Conservation (phyloP, 2,113 vertebrate genomes). For the Rana temporaria region DNA sequence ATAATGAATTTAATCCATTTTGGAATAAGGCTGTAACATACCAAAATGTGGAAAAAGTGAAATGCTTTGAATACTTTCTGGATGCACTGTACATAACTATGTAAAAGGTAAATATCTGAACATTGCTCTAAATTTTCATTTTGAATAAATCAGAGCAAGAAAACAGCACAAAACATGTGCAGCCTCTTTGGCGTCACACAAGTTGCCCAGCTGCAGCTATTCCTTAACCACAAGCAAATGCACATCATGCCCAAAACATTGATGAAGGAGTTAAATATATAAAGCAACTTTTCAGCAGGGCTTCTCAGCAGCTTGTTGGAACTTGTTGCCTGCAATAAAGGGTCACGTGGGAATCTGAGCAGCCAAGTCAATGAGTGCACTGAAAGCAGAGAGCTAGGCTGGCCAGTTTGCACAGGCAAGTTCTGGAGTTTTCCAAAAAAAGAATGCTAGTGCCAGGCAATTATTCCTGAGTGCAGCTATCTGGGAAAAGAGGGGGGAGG, state of each 20-base stretch:
- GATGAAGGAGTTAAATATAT: slow-evolving; percentile 17
- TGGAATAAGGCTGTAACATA: no score
- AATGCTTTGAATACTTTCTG: no score
- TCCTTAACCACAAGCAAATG: neutral
- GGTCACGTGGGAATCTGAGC: slow-evolving; percentile 26
- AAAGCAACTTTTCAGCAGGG: slow-evolving; percentile 26
- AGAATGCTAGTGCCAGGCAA: slow-evolving; percentile 10
- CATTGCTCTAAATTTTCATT: no score
- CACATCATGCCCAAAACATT: neutral
- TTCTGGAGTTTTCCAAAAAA: slow-evolving; percentile 36
- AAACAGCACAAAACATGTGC: no score
- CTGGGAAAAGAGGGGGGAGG: neutral
- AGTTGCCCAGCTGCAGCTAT: no score
- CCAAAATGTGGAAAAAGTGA: no score
- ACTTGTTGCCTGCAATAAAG: slow-evolving; percentile 44
- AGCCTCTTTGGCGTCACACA: no score
- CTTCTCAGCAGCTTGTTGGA: slow-evolving; percentile 41
- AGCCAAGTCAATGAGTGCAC: slow-evolving; percentile 30
- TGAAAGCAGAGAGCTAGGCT: slow-evolving; percentile 14
- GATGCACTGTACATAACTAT: no score
- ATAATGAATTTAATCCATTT: no score
- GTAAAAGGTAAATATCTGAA: no score
- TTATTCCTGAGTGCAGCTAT: slow-evolving; percentile 2
- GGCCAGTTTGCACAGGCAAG: slow-evolving; percentile 41
- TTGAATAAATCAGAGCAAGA: no score